These are phyloP conservation scores for Cydia splendana DNA, from an alignment of 1,140 invertebrate species.

Conservation along the genomic window DNA sequence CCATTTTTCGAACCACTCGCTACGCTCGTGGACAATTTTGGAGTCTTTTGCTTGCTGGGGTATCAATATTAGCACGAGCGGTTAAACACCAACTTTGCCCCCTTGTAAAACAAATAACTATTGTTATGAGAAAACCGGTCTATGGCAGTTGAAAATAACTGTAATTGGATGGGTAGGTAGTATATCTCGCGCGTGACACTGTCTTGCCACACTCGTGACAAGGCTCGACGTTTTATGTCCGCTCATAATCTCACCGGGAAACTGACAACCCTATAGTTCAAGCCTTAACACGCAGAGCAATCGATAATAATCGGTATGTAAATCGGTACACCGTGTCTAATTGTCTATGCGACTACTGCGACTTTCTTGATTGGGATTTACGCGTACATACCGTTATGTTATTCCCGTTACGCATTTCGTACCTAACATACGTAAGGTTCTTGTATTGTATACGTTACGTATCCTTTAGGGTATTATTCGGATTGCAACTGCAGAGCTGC, in stretches of 20 bases:
- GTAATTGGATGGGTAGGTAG: neutral
- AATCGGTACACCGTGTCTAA: constrained; percentile 40
- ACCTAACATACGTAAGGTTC: no score
- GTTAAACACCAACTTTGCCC: no score
- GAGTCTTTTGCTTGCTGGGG: no score
- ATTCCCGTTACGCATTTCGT: neutral
- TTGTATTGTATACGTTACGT: no score
- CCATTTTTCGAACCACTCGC: no score
- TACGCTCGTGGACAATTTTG: no score
- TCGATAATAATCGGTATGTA: constrained; percentile 79
- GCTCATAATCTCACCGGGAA: neutral
- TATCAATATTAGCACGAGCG: no score
- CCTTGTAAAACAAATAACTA: no score
- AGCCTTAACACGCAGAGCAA: constrained; percentile 49
- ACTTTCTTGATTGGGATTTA: constrained; percentile 13
- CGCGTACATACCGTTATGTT: neutral
- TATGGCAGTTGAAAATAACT: no score
- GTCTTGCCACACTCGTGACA: neutral
- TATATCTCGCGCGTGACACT: neutral
- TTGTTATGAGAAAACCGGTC: no score
- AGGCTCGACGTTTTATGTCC: neutral
- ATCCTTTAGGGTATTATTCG: no score
- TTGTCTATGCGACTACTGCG: neutral
- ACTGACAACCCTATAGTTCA: constrained; percentile 17
- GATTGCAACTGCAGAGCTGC: no score